Conservation (phyloP, 2,113 vertebrate species). For the Ploceus nigricollis region DNA sequence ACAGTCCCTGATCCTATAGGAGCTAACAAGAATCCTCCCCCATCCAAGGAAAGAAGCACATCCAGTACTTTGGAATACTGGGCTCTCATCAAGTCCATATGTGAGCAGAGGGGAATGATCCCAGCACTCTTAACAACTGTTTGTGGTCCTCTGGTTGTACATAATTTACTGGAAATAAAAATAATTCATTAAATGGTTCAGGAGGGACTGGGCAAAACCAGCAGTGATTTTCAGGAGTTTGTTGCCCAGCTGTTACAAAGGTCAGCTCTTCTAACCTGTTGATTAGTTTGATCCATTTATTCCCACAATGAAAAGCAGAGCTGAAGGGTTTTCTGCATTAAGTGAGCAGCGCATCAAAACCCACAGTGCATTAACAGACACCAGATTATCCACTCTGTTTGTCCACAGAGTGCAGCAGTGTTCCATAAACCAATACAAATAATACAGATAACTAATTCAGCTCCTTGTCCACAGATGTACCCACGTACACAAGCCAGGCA, state of each 20-base stretch:
- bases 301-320: not conserved
- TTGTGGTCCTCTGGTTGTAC: not conserved
- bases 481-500: not conserved
- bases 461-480: not conserved
- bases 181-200: not conserved
- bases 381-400: not conserved
- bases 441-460: not conserved
- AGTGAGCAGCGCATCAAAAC: not conserved
- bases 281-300: not conserved
- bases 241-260: not conserved
- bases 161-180: constrained; percentile 2
- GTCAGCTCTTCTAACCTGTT: not conserved
- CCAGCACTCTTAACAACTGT: not conserved
- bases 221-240: not conserved
- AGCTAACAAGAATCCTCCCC: not conserved
- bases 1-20: not conserved
- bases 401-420: not conserved
- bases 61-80: not conserved
- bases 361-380: not conserved
- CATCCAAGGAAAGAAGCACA: not conserved
- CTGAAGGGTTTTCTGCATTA: not conserved
- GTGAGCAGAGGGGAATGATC: not conserved
- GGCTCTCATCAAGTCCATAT: not conserved
- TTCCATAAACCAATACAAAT: not conserved
- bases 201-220: not conserved